Evolutionary conservation across 2,888 invertebrate species (phyloP).

Genomic region (Drosophila greeni): DNA sequence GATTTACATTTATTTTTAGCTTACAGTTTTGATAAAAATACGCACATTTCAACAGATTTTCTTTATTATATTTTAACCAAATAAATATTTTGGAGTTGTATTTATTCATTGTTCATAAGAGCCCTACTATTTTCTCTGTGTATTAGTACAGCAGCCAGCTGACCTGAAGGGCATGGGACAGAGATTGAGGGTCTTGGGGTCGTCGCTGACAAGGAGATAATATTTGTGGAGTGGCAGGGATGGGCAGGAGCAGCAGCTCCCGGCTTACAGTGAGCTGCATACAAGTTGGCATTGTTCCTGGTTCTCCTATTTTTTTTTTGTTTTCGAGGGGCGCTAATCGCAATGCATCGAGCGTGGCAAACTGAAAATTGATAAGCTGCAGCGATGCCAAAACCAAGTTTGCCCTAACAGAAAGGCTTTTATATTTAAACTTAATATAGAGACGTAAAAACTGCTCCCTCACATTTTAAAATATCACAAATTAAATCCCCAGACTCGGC

Average conservation of each 20-base stretch:
- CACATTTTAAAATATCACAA: neutral
- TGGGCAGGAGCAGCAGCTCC: slow-evolving; percentile 4
- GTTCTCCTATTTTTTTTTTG: neutral
- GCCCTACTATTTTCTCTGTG: neutral
- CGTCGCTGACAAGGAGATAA: slow-evolving; percentile 44
- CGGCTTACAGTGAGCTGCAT: slow-evolving; percentile 20
- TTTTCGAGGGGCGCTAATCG: slow-evolving; percentile 25
- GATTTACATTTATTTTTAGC: too few species aligned
- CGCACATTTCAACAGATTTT: accelerated
- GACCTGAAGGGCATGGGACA: slow-evolving; percentile 31
- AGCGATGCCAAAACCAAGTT: slow-evolving; percentile 11
- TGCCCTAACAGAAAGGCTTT: neutral
- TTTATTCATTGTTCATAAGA: neutral
- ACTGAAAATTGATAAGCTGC: slow-evolving; percentile 31
- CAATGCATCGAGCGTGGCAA: slow-evolving; percentile 20
- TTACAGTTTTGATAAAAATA: neutral
- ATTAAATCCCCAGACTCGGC: neutral
- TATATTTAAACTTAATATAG: neutral
- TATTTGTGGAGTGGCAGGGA: slow-evolving; percentile 28
- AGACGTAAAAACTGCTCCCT: neutral
- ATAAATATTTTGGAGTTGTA: neutral
- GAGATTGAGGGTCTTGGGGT: slow-evolving; percentile 33
- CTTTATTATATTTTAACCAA: neutral
- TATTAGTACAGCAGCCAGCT: slow-evolving; percentile 2
- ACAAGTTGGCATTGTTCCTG: slow-evolving; percentile 14